A percentile compares a stretch with the other conserved stretches of the same genome.
phyloP scores from a whole-genome alignment of 2,888 invertebrate species.

The Amiota communis region DNA sequence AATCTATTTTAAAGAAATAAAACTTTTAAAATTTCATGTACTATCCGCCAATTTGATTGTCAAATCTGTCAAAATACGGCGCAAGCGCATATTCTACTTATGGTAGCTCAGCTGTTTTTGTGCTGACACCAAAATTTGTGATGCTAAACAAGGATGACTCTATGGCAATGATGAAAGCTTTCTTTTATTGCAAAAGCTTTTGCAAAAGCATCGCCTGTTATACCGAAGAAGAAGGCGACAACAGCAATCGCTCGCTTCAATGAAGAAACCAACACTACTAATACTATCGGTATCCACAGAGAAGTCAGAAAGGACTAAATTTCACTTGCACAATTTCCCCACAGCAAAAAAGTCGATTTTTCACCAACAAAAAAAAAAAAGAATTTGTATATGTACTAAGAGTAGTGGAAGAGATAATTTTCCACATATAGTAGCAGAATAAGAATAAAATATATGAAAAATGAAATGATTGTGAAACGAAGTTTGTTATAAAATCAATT shows the following conservation, averaged over 20 bases:
- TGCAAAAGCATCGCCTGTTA: slow-evolving; percentile 46
- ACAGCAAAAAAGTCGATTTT: slow-evolving; percentile 63
- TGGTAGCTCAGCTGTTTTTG: slow-evolving; percentile 46
- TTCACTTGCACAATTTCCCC: slow-evolving; percentile 59
- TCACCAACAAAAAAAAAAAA: slow-evolving; percentile 59
- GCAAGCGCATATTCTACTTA: slow-evolving; percentile 47
- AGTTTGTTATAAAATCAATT: no score
- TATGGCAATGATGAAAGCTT: slow-evolving; percentile 42
- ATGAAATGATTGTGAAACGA: background rate
- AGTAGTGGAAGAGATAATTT: slow-evolving; percentile 23
- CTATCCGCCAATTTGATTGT: slow-evolving; percentile 34
- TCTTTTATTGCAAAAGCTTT: slow-evolving; percentile 32
- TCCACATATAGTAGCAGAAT: slow-evolving; percentile 27
- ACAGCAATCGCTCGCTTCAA: slow-evolving; percentile 49
- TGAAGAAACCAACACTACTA: slow-evolving; percentile 64
- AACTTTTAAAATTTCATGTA: background rate
- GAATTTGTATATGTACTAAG: slow-evolving; percentile 56
- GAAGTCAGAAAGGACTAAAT: slow-evolving; percentile 41
- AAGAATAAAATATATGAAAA: slow-evolving; percentile 21
- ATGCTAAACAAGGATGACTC: slow-evolving; percentile 43
- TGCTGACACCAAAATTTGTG: no score
- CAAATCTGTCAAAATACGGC: slow-evolving; percentile 40
- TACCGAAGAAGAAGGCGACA: slow-evolving; percentile 64
- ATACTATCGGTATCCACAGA: slow-evolving; percentile 58
- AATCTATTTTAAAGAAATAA: background rate